Base-by-base conservation (phyloP, 2,888 invertebrate genomes). In the Monopis laevigella region DNA sequence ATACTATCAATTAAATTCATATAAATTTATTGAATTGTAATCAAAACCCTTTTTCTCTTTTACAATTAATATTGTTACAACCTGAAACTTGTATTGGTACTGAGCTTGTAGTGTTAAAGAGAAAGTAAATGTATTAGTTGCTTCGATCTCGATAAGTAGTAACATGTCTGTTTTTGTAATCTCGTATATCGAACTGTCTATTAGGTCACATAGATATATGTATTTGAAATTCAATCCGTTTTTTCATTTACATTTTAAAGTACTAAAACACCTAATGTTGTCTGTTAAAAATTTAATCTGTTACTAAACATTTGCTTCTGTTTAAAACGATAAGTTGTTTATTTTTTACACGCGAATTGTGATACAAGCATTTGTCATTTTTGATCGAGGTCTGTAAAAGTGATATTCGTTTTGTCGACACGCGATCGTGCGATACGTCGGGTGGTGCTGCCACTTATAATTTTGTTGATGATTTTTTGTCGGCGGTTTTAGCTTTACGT, bases 401-500 rank as follows among this genome's bases (percentile, higher is more conserved):
- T 65, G 67, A 65, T 67, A 59, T 65, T 67, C 68, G 61, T 69
- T 69, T 68, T 65, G 67, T 65, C 64, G 67, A 69, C 69, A 70
- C 62, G 64, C 67, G 65, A 71, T 68, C 58, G 54, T 53, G 58
- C 61, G 67, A 70, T 68, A 65, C 65, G 59, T 62, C 54, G 48
- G 47, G 52, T 52, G 61, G 59, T 62, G 42, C 44, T 63, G 65
- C 67, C 61, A 69, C 70, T 66, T 68, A 64, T 65, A 60, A 69
- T 69, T 65, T 63, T 48, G 21, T 29, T n/a, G 12, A 11, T 13
- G 53, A 52, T 51, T 46, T 59, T 56, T 54, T 55, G 32, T 32
- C 32, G 32, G 49, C 45, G 44, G 55, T 59, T 58, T 46, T 47
- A 60, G 43, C 45, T 38, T 32, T 40, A 24, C 32, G 28, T 10